A percentile compares a stretch with the other conserved stretches of the same genome.
Evolutionary conservation across 2,888 invertebrate genomes (phyloP).

Genomic region (Neria commutata): DNA sequence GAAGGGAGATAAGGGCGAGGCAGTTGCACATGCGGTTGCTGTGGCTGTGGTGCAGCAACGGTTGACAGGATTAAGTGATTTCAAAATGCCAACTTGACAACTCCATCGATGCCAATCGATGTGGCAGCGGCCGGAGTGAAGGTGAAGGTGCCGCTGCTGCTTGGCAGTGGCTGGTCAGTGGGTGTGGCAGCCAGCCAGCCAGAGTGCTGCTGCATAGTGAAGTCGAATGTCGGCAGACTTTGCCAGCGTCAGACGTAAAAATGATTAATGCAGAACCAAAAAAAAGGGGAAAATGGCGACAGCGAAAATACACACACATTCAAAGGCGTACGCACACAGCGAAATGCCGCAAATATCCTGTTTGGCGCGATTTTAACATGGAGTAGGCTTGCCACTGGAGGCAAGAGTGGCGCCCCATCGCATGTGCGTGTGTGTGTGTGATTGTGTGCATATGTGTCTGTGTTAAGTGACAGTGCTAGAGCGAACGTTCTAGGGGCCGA

Average conservation of each 20-base stretch:
- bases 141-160: not conserved
- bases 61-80: slow-evolving; percentile 2
- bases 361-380: not conserved
- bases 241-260: not conserved
- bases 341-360: too few species aligned
- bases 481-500: too few species aligned
- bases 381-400: too few species aligned
- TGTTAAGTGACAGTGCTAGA: too few species aligned
- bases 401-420: too few species aligned
- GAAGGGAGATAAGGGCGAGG: not conserved
- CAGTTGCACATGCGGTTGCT: too few species aligned
- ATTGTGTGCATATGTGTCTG: too few species aligned
- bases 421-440: too few species aligned
- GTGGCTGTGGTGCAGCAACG: not conserved
- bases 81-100: slow-evolving; percentile 1
- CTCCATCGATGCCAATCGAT: not conserved
- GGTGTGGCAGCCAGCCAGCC: not conserved
- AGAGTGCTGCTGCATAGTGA: not conserved
- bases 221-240: not conserved
- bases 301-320: too few species aligned
- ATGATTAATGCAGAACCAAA: slow-evolving; percentile 2
- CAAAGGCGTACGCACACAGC: too few species aligned
- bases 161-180: not conserved
- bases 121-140: not conserved
- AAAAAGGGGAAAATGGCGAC: too few species aligned